These are phyloP conservation scores for Poicephalus meyeri DNA, from an alignment of 2,113 vertebrate species.

Conservation along the genomic window DNA sequence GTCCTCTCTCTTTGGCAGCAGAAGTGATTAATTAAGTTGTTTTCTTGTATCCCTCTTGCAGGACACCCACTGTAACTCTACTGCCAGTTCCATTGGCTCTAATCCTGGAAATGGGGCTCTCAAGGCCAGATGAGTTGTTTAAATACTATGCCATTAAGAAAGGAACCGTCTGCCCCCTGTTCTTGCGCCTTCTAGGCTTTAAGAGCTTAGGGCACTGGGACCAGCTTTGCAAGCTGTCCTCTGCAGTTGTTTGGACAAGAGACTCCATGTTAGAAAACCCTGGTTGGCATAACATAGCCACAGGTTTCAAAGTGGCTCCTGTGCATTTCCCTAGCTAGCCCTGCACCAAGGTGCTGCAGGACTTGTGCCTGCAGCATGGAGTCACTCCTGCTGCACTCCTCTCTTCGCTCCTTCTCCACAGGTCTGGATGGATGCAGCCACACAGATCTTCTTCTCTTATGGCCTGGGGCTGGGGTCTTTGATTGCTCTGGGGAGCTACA, in stretches of 20 bases:
- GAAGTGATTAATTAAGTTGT: not conserved
- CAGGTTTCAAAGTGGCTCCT: not conserved
- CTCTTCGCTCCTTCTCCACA: not conserved
- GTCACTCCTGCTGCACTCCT: not conserved
- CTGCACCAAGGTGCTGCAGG: not conserved
- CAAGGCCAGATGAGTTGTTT: not conserved
- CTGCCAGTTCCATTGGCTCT: not conserved
- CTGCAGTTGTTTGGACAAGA: not conserved
- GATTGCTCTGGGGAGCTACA: conserved; percentile 91
- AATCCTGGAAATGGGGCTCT: not conserved
- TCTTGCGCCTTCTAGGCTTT: not conserved
- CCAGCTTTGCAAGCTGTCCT: not conserved
- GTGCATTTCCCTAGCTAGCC: not conserved
- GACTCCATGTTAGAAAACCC: not conserved
- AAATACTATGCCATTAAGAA: not conserved
- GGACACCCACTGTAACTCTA: not conserved
- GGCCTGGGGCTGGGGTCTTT: conserved; percentile 89
- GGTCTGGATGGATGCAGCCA: conserved; percentile 94
- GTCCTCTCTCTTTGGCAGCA: not conserved
- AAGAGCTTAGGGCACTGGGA: not conserved
- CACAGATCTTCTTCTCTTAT: conserved; percentile 93
- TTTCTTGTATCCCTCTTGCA: not conserved
- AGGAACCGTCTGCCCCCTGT: not conserved
- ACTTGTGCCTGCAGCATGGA: fast-evolving
- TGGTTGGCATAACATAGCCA: not conserved